Base-by-base conservation (phyloP, 2,113 vertebrate species). In the Atractosteus spatula region DNA sequence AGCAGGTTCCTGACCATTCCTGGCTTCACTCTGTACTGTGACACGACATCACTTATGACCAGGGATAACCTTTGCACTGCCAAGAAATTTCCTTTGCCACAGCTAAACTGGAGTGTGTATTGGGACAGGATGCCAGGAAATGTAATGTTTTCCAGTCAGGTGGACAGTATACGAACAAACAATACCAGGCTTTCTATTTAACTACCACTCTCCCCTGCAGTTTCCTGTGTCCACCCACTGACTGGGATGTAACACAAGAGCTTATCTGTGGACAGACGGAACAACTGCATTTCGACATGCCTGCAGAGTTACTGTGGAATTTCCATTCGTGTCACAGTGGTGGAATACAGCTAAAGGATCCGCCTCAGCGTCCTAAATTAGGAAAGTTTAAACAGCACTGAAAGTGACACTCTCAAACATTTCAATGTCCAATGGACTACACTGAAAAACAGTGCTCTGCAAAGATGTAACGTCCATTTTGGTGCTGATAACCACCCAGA, bases 141-240 rank as follows among this genome's bases (percentile, higher is more conserved):
- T 71, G 54, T 64, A 71, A 51, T 71, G 64, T 85, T 89, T 86
- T 84, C 72, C 81, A 79, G 64, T 73, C 70, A 83, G 76, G 82
- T 83, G 83, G 75, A 83, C 77, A 69, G n/a, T 76, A 12, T 43
- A 69, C 41, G 43, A 56, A 75, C 51, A 75, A 74, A 79, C 74
- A 78, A 74, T 69, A 42, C 3, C 44, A 65, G 76, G 41, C 55
- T 76, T 8, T 71, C 68, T 73, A 54, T 41, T 8, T 13, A 55
- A n/a, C 42, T 3, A 41, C 8, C 54, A 12, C 17, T 12, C 10
- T 70, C 43, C 66, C 74, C 54, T 77, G 75, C 74, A 70, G 57
- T 78, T 89, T 91, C 86, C 88, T 85, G 85, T 86, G 80, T 83
- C 80, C 71, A 67, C 63, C 68, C 68, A 67, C 29, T 61, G 54